Base-by-base conservation (phyloP, 2,113 vertebrate genomes). In the Strix uralensis region DNA sequence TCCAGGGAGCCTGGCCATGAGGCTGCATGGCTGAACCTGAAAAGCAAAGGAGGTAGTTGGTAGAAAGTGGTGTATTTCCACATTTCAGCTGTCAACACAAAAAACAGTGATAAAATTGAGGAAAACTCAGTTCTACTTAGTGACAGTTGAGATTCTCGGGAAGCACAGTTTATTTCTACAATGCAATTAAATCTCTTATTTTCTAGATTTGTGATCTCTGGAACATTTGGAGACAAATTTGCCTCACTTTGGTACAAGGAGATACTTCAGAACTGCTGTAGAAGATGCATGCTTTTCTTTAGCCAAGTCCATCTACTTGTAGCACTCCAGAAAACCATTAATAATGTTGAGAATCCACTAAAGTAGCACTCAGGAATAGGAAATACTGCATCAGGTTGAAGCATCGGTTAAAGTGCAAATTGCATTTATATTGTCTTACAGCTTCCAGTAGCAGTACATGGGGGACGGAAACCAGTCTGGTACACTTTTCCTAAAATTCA, bases 391-490 rank as follows among this genome's bases (percentile, higher is more conserved):
- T 85, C 18, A 47, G 80, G 85, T 67, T 81, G 71, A 78, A 88
- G 81, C 82, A 79, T 67, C 63, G 80, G 57, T 84, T 90, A 36
- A 95, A 96, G 52, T 89, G 23, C 54, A 94, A 96, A 96, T 92
- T 49, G 20, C 27, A 74, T 77, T 96, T 3, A 5, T 75, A 22
- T 81, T 91, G 75, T 96, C 17, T 72, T 77, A 78, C 17, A 86
- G 42, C 73, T 95, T 94, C 84, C 34, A 9, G n/a, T 57, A 94
- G 70, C 69, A 62, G 42, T 26, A 58, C 34, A 21, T 6, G 11
- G 6, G 61, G n/a, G n/a, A 83, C 15, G 13, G 26, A n/a, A 75
- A 92, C n/a, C 6, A 75, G 77, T 51, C 59, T 27, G 34, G 55
- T 40, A 49, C 18, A 4, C 57, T 51, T 65, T 27, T 29, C 90